phyloP scores from a whole-genome alignment of 30 jellyfish, hydroid and myxozoan species.

The Turritopsis rubra region DNA sequence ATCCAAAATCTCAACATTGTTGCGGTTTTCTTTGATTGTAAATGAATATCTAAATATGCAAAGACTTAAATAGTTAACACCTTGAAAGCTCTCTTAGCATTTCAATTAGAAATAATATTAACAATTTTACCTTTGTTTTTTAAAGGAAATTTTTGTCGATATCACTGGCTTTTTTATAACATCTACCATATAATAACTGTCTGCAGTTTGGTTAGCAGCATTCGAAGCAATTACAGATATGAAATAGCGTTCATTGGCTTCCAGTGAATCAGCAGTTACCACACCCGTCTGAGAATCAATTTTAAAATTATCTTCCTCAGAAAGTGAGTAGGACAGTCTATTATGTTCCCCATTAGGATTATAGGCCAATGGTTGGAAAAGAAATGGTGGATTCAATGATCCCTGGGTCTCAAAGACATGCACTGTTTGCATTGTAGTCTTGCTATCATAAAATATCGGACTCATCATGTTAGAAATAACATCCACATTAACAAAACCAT shows the following conservation, averaged over 20 bases:
- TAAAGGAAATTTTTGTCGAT: slow-evolving; percentile 13
- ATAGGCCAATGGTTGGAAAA: slow-evolving; percentile 25
- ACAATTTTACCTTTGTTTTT: slow-evolving; percentile 17
- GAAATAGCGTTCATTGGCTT: neutral
- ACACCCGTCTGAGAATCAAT: slow-evolving; percentile 25
- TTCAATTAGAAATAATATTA: neutral
- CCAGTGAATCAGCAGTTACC: slow-evolving; percentile 10
- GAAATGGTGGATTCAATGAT: slow-evolving; percentile 27
- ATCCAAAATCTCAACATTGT: neutral
- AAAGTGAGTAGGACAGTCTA: neutral
- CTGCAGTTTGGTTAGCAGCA: slow-evolving; percentile 7
- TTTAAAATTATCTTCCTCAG: neutral
- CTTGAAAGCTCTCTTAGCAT: too few relatives aligned
- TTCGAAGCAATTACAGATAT: neutral
- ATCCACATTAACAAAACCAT: slow-evolving; percentile 27
- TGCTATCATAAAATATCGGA: slow-evolving; percentile 5
- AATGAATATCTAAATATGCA: neutral
- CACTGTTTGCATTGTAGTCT: slow-evolving; percentile 2
- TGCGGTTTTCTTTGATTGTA: neutral
- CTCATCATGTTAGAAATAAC: neutral
- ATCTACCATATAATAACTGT: neutral
- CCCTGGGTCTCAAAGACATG: slow-evolving; percentile 28
- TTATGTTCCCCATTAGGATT: slow-evolving; percentile 1
- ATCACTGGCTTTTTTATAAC: slow-evolving; percentile 1
- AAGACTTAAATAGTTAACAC: neutral